Base-by-base conservation (phyloP, 1,140 invertebrate genomes). In the Venustaconcha ellipsiformis region DNA sequence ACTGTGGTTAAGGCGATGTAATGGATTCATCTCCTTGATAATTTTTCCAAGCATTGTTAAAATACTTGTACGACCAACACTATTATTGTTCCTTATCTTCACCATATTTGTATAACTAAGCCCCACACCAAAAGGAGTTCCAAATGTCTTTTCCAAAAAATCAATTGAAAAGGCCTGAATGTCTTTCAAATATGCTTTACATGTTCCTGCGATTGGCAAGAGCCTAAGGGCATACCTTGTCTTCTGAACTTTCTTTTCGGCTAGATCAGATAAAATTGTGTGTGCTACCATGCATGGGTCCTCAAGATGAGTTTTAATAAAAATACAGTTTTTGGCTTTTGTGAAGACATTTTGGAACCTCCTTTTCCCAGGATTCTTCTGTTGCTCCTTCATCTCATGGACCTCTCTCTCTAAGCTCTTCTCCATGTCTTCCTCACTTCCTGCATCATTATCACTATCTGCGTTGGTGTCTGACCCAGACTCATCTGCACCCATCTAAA, bases 291-390 rank as follows among this genome's bases (percentile, higher is more conserved):
- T 90, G 73, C 93, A 92, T 37, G 95, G 95, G 91, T 95, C 92
- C 57, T 93, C 90, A 67, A 96, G 13, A 23, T 92, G 94, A 13
- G 94, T 94, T 84, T 92, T 92, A 72, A 97, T 96, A 87, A 97
- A 97, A 70, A 97, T 88, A 78, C 94, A 92, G 88, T 96, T 96
- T 65, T 94, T 94, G 1, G 94, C 94, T 69, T 94, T 94, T 8
- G 95, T 95, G 65, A 94, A 93, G 17, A 95, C 92, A 66, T 90
- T 89, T 89, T 93, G 86, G 78, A 92, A 92, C 64, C 86, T 72
- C 57, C 81, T 78, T 55, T 79, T 70, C n/a, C 37, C 23, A 6
- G 55, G 55, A 14, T 48, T 57, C 48, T 68, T 15, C 15, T 58
- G 55, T 26, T 85, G 88, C 68, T 88, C 89, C 48, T 90, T 89